phyloP scores from a whole-genome alignment of 2,113 vertebrate species.

The Bothrops jararaca region DNA sequence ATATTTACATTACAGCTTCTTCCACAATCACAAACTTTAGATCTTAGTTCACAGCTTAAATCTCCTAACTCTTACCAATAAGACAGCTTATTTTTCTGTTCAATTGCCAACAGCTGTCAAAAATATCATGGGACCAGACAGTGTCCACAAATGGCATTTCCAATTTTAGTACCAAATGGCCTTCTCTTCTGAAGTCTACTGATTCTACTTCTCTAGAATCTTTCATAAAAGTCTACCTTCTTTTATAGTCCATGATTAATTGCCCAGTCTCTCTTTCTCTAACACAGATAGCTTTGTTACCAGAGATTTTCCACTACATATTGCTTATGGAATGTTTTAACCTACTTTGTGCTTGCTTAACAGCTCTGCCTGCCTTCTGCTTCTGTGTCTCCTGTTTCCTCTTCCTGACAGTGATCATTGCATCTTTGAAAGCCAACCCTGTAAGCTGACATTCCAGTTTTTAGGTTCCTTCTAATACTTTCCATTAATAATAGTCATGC shows the following conservation, averaged over 20 bases:
- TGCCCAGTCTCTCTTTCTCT: conserved; percentile 52
- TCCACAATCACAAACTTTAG: conserved; percentile 43
- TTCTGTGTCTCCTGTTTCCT: conserved; percentile 74
- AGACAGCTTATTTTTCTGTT: conserved; percentile 49
- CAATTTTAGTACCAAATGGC: conserved; percentile 59
- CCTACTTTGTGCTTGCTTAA: conserved; percentile 74
- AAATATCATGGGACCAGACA: conserved; percentile 59
- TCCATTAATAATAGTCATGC: conserved; percentile 73
- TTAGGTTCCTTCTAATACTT: conserved; percentile 69
- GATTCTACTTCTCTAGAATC: conserved; percentile 49
- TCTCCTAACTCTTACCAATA: conserved; percentile 37
- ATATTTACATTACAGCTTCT: conserved; percentile 43
- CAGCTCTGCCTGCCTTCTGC: conserved; percentile 74
- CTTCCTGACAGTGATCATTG: conserved; percentile 71
- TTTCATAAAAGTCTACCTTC: conserved; percentile 59
- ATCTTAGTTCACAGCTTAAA: conserved; percentile 39
- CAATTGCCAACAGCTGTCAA: conserved; percentile 57
- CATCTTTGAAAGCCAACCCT: conserved; percentile 73
- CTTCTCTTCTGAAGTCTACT: conserved; percentile 57
- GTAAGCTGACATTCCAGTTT: conserved; percentile 69
- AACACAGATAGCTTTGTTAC: conserved; percentile 57
- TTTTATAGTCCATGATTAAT: conserved; percentile 53
- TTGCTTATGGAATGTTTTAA: conserved; percentile 70
- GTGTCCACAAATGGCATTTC: conserved; percentile 60
- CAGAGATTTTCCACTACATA: conserved; percentile 70